These are phyloP conservation scores for Proteles cristata DNA, from an alignment of 2,113 vertebrate species.

Conservation along the genomic window DNA sequence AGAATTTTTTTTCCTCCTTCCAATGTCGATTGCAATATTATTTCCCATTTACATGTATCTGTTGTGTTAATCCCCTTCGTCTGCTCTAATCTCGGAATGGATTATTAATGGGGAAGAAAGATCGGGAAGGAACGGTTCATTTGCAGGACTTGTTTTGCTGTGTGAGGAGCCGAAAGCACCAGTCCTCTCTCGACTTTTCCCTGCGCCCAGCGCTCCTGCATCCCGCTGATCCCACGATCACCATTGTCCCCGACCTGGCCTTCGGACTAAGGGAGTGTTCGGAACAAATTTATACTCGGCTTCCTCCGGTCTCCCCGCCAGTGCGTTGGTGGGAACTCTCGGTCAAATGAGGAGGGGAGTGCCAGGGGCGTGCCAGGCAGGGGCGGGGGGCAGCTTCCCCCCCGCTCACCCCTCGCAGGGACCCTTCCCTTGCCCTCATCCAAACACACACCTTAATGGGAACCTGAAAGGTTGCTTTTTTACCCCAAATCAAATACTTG, in stretches of 20 bases:
- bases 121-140: conserved; percentile 77
- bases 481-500: conserved; percentile 39
- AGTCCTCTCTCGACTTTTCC: conserved; percentile 80
- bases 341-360: conserved; percentile 48
- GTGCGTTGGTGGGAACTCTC: conserved; percentile 59
- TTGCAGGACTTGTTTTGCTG: conserved; percentile 72
- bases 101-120: conserved; percentile 70
- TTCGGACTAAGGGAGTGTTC: conserved; percentile 79
- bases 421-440: neutral
- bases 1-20: conserved; percentile 47
- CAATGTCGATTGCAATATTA: conserved; percentile 33
- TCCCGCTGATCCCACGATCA: conserved; percentile 81
- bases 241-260: conserved; percentile 83
- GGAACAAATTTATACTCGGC: conserved; percentile 82
- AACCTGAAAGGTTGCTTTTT: conserved; percentile 30
- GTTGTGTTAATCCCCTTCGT: conserved; percentile 80
- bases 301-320: conserved; percentile 77
- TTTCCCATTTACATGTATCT: conserved; percentile 72
- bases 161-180: conserved; percentile 66
- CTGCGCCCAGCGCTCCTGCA: conserved; percentile 71
- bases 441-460: conserved; percentile 45
- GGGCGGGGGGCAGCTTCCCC: neutral
- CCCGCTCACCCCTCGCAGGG: neutral
- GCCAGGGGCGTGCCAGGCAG: conserved; percentile 46
- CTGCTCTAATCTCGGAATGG: conserved; percentile 80